phyloP scores from a whole-genome alignment of 2,888 invertebrate genomes.

The Peribatodes rhomboidaria region DNA sequence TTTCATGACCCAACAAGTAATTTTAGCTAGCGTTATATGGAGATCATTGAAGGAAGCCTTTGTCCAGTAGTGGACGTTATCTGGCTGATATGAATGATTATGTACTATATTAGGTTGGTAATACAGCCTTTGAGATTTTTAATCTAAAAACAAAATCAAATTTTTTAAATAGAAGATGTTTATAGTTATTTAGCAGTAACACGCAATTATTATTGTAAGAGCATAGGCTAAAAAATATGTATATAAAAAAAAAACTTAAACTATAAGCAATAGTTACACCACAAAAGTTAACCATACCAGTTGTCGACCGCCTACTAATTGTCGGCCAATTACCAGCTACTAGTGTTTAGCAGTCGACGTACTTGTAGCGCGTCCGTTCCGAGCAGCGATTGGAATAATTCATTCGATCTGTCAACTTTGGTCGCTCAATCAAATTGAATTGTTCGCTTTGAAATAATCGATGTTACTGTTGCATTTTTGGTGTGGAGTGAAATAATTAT shows the following conservation, averaged over 20 bases:
- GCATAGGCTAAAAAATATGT: too few relatives aligned
- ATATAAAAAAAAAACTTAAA: background rate
- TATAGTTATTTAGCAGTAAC: too few relatives aligned
- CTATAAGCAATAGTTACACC: background rate
- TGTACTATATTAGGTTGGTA: too few relatives aligned
- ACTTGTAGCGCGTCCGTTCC: conserved; percentile 54
- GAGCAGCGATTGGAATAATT: conserved; percentile 49
- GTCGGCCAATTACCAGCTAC: conserved; percentile 45
- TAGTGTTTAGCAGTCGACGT: conserved; percentile 57
- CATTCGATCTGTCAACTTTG: conserved; percentile 39
- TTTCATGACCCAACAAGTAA: too few relatives aligned
- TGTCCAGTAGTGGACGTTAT: too few relatives aligned
- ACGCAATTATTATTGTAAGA: too few relatives aligned
- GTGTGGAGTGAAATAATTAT: background rate
- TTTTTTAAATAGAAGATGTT: too few relatives aligned
- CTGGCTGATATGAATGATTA: too few relatives aligned
- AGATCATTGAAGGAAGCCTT: too few relatives aligned
- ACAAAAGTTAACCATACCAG: conserved; percentile 26
- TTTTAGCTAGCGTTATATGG: too few relatives aligned
- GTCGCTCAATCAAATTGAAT: conserved; percentile 14
- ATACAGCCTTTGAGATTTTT: too few relatives aligned
- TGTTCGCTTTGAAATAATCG: background rate
- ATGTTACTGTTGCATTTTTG: background rate
- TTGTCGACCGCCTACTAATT: conserved; percentile 48
- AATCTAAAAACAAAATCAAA: too few relatives aligned